phyloP scores from a whole-genome alignment of 2,888 invertebrate genomes.

The Drosophila histrio region DNA sequence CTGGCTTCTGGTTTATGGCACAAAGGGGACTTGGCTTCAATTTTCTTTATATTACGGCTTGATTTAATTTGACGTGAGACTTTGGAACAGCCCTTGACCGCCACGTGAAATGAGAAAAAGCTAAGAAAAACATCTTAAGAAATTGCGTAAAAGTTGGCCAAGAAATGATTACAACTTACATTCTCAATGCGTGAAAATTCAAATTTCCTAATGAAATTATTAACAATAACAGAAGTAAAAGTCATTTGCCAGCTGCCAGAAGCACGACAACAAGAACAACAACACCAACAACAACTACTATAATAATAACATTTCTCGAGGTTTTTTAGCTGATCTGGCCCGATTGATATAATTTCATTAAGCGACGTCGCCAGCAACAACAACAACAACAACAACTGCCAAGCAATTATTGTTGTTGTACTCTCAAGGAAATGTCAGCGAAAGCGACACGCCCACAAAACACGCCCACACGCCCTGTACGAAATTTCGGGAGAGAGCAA shows the following conservation, averaged over 20 bases:
- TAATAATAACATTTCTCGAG: not conserved
- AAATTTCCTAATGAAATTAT: constrained; percentile 56
- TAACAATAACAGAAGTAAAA: constrained; percentile 62
- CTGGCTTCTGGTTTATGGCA: constrained; percentile 77
- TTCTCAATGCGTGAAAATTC: constrained; percentile 39
- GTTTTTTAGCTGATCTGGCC: constrained; percentile 36
- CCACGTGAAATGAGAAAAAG: constrained; percentile 40
- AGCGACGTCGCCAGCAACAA: constrained; percentile 8
- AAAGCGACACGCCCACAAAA: constrained; percentile 34
- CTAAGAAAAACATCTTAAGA: not conserved
- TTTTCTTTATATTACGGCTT: constrained; percentile 83
- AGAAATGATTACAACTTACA: constrained; percentile 58
- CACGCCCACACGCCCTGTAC: constrained; percentile 15
- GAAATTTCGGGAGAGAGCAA: constrained; percentile 10
- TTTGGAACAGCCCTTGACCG: constrained; percentile 66
- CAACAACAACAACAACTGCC: constrained; percentile 10
- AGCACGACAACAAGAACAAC: constrained; percentile 24
- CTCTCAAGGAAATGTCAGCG: constrained; percentile 24
- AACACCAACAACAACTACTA: constrained; percentile 12
- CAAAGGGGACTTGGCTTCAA: constrained; percentile 81
- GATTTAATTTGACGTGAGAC: constrained; percentile 84
- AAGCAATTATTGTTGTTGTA: constrained; percentile 47
- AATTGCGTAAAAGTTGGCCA: constrained; percentile 13
- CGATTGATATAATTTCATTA: constrained; percentile 78
- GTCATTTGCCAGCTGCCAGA: constrained; percentile 72